Base-by-base conservation (phyloP, 2,113 vertebrate genomes). In the Petroica traversi region DNA sequence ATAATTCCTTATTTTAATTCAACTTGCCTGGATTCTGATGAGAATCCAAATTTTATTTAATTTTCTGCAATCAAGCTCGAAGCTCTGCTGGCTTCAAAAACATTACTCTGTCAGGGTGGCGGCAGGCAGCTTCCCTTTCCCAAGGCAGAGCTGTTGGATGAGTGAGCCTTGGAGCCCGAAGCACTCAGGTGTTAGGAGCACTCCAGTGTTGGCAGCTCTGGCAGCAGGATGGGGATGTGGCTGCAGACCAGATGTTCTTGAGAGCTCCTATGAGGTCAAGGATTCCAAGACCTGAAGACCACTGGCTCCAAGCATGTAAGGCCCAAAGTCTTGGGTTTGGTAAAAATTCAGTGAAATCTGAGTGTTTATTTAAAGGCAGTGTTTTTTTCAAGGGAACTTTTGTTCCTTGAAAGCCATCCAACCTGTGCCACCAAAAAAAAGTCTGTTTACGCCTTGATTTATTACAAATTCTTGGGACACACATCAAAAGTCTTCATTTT, bases 381-480 rank as follows among this genome's bases (percentile, higher is more conserved):
- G 15, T 6, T 12, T 14, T 92, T 78, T 87, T 31, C 48, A 85
- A 63, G 48, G 43, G 76, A 92, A 58, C 4, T 26, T 33, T 58
- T 61, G 8, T 73, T 93, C 74, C 77, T 78, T 68, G 49, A 85
- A 73, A 77, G 51, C 28, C 55, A 80, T 94, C 75, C 79, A 94
- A 67, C n/a, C 11, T 38, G 26, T 6, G 3, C 72, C 59, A 69
- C 81, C 25, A 2, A 91, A 85, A 86, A n/a, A 51, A 81, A 68
- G 5, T 22, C 43, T 9, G 2, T 85, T 89, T 94, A 55, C 85
- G 59, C 22, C 52, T 88, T 80, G 78, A 94, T 93, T 92, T 93
- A 79, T 95, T 85, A 74, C 40, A 54, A 91, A 76, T 95, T 96
- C 81, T 96, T 96, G 89, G 93, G 95, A 74, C 38, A 6, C 51